Conservation (phyloP, 2,888 invertebrate species). For the Listrodromus nycthemerus region DNA sequence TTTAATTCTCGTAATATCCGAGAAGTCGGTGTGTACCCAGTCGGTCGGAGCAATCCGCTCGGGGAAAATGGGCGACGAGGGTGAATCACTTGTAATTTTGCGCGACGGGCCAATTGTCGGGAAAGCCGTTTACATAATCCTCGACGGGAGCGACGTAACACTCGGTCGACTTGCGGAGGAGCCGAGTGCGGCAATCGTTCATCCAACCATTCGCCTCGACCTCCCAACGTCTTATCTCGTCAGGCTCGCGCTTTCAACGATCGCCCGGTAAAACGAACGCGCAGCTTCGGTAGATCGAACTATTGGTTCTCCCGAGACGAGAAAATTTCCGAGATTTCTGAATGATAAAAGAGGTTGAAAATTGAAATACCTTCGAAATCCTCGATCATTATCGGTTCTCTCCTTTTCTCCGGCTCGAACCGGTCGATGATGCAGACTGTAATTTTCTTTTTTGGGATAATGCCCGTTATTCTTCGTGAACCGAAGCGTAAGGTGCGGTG, state of each 20-base stretch:
- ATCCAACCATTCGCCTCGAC: slow-evolving; percentile 3
- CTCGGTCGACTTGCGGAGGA: not conserved
- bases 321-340: not conserved
- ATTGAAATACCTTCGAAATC: slow-evolving; percentile 73
- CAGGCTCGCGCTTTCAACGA: not conserved
- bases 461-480: too few species aligned
- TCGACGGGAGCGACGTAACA: not conserved
- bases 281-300: not conserved
- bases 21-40: not conserved
- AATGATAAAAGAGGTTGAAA: slow-evolving; percentile 79
- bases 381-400: slow-evolving; percentile 4
- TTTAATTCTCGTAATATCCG: not conserved
- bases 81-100: slow-evolving; percentile 28
- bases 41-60: not conserved
- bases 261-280: slow-evolving; percentile 5
- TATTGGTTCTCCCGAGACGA: not conserved
- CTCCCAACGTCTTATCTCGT: slow-evolving; percentile 9
- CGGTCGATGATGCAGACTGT: not conserved
- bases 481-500: too few species aligned
- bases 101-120: not conserved
- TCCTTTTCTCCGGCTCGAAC: not conserved
- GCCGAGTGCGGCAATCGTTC: slow-evolving; percentile 1
- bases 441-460: not conserved
- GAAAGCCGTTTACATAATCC: slow-evolving; percentile 30
- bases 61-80: not conserved